Evolutionary conservation across 2,797 vertebrate species (phyloP).

Genomic region (Carcharodon carcharias): DNA sequence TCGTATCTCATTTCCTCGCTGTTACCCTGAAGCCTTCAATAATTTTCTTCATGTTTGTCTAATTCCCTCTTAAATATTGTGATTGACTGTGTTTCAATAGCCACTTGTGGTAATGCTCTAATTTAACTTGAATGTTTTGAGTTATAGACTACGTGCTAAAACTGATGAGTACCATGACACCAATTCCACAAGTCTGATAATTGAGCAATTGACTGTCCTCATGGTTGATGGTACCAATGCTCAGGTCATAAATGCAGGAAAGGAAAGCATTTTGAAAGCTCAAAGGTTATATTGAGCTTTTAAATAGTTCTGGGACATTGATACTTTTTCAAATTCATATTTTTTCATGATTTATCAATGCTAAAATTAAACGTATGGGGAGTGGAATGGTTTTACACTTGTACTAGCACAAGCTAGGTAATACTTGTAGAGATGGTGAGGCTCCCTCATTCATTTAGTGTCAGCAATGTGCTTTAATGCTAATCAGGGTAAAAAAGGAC

Average conservation of each 20-base stretch:
- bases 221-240: not conserved
- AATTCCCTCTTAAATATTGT: not conserved
- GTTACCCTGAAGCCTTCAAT: not conserved
- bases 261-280: not conserved
- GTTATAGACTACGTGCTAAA: not conserved
- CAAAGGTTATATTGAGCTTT: not conserved
- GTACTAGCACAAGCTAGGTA: not conserved
- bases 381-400: not conserved
- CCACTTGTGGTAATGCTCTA: not conserved
- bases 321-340: not conserved
- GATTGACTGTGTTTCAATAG: not conserved
- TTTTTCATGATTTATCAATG: not conserved
- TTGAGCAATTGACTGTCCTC: not conserved
- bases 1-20: not conserved
- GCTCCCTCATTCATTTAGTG: not conserved
- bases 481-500: not conserved
- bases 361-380: not conserved
- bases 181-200: conserved; percentile 9
- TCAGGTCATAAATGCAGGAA: not conserved
- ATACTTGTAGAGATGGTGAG: not conserved
- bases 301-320: not conserved
- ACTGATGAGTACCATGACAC: not conserved
- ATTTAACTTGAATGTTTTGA: not conserved
- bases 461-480: not conserved
- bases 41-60: conserved; percentile 2